Base-by-base conservation (phyloP, 2,888 invertebrate species). In the Acleris laterana region DNA sequence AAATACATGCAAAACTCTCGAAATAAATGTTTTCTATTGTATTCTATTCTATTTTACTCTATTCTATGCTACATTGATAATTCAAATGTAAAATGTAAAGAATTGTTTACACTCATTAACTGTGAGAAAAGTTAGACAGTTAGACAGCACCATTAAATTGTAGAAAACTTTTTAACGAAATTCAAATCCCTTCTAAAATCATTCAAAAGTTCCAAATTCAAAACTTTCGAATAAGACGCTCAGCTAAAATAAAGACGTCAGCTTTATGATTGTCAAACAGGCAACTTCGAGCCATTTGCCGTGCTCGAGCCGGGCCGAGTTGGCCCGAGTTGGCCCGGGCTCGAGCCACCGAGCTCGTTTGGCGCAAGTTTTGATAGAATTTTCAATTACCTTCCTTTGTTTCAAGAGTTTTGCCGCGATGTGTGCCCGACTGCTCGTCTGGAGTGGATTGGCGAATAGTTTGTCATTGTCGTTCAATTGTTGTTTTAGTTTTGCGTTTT, bases 381-480 rank as follows among this genome's bases (percentile, higher is more conserved):
- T 92, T 92, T 92, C 91, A 92, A 91, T 90, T 90, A 91, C 90
- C 90, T 85, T 87, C 88, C 90, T 90, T 90, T 89, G 90, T 90
- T 89, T 84, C 85, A 78, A 84, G 88, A 89, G 86, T 84, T 75
- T 77, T 85, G 80, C 79, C 78, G 77, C 65, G 61, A 62, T 66
- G 66, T 66, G 66, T 66, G 66, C 61, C 56, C 65, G 65, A 67
- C 57, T 57, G 57, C 64, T 50, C 68, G 60, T 72, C 72, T 71
- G 56, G 68, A 70, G 68, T 67, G 57, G 65, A 59, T 50, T 65
- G 69, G 65, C 57, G 61, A 64, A 61, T 61, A 70, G 69, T 72
- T 71, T 71, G 68, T 69, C 70, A 61, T 61, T 61, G 66, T 62
- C 66, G 66, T 55, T 55, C 32, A 48, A 25, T 17, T 50, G 63